Conservation (phyloP, 2,888 invertebrate species). For the Orthosia incerta region DNA sequence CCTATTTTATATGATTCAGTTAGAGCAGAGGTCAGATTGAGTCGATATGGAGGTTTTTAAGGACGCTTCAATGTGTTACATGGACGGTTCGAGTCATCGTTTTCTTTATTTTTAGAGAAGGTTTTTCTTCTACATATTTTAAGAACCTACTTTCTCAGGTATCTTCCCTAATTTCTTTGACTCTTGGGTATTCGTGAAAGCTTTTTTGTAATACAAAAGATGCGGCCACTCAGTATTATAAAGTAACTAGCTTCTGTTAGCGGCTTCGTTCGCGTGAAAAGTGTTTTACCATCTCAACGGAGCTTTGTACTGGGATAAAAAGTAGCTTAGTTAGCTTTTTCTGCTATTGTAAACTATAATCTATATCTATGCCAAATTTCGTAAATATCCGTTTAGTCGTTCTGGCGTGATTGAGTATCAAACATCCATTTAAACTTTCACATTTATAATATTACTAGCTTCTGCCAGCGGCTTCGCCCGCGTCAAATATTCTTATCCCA, state of each 20-base stretch:
- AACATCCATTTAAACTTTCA: no score
- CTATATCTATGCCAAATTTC: no score
- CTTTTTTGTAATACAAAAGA: background rate
- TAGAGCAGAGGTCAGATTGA: conserved; percentile 29
- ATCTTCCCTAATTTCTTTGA: background rate
- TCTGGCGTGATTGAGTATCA: no score
- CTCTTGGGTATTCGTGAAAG: background rate
- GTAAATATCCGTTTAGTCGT: no score
- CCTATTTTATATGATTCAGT: conserved; percentile 53
- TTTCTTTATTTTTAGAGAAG: conserved; percentile 9
- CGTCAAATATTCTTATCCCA: no score
- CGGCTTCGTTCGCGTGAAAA: no score
- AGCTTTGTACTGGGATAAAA: no score
- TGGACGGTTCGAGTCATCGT: conserved; percentile 13
- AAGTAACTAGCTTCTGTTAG: background rate
- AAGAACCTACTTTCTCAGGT: background rate
- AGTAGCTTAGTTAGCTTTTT: no score
- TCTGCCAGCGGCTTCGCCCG: no score
- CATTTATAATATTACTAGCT: no score
- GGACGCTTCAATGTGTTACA: conserved; percentile 30
- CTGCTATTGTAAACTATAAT: no score
- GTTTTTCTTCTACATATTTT: conserved; percentile 19
- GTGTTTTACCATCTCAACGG: no score
- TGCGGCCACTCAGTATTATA: background rate
- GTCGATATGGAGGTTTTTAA: conserved; percentile 27